Percentiles rank a stretch among this genome's conserved stretches.
Conservation (phyloP, 2,888 invertebrate genomes). For the Drosophila atripex region DNA sequence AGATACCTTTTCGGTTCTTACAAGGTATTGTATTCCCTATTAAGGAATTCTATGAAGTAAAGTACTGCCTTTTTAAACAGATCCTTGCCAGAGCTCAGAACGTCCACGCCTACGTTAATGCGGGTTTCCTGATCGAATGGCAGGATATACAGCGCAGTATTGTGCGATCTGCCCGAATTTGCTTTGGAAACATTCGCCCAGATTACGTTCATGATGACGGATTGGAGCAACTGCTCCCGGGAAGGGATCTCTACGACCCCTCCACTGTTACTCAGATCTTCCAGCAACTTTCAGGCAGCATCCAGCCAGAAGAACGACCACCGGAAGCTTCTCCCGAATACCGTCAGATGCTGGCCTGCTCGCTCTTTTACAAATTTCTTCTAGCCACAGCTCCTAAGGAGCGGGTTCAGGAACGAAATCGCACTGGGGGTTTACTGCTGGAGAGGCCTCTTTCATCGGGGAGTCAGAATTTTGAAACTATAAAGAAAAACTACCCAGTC, state of each 20-base stretch:
- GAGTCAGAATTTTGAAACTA: conserved; percentile 88
- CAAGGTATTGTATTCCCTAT: conserved; percentile 85
- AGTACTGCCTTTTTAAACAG: conserved; percentile 68
- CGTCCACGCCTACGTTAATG: conserved; percentile 91
- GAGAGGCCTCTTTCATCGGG: conserved; percentile 88
- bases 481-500: conserved; percentile 89
- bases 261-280: conserved; percentile 83
- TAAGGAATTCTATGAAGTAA: neutral
- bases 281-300: conserved; percentile 85
- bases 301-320: conserved; percentile 87
- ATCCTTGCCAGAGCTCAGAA: conserved; percentile 91
- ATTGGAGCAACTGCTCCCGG: conserved; percentile 85
- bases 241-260: conserved; percentile 84
- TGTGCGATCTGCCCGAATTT: conserved; percentile 85
- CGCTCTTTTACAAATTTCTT: conserved; percentile 91
- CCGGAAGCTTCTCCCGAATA: conserved; percentile 89
- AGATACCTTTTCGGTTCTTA: conserved; percentile 87
- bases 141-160: conserved; percentile 28
- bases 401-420: conserved; percentile 56
- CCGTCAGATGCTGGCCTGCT: conserved; percentile 88
- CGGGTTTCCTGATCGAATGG: conserved; percentile 88
- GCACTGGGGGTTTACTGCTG: conserved; percentile 84
- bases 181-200: conserved; percentile 88
- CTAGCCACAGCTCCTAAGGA: conserved; percentile 86
- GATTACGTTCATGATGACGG: conserved; percentile 85